These are phyloP conservation scores for Uloborus plumipes DNA, from an alignment of 2,888 invertebrate species.

Conservation along the genomic window DNA sequence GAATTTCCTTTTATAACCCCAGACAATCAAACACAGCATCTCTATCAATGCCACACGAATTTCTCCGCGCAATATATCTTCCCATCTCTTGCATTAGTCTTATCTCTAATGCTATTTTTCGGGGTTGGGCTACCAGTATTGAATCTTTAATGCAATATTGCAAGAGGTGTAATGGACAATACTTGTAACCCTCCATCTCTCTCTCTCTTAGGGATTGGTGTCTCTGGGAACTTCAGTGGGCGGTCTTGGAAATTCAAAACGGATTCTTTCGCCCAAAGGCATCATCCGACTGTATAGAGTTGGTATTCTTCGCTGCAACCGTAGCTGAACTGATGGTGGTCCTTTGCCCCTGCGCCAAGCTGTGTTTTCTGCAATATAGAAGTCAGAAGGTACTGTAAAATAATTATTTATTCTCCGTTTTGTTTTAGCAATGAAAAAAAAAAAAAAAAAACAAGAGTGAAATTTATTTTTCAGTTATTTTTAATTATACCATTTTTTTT, in stretches of 20 bases:
- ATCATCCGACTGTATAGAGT: background rate
- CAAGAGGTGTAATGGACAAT: constrained; percentile 12
- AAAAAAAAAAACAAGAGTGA: too few relatives aligned
- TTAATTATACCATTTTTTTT: too few relatives aligned
- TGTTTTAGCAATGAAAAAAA: too few relatives aligned
- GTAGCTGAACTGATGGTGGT: constrained; percentile 27
- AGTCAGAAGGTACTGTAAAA: background rate
- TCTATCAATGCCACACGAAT: too few relatives aligned
- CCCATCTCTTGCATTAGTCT: background rate
- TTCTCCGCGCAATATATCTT: too few relatives aligned
- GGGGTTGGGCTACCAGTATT: constrained; percentile 45
- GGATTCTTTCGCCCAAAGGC: constrained; percentile 2
- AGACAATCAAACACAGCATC: too few relatives aligned
- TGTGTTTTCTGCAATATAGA: constrained; percentile 28
- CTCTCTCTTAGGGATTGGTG: constrained; percentile 30
- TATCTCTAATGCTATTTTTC: constrained; percentile 22
- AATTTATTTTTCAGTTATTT: too few relatives aligned
- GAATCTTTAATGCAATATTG: constrained; percentile 46
- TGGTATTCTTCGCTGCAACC: background rate
- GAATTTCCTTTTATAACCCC: too few relatives aligned
- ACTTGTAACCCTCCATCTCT: background rate
- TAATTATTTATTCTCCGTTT: too few relatives aligned
- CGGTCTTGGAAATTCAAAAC: constrained; percentile 5
- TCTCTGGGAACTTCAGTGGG: constrained; percentile 16
- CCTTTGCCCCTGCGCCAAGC: constrained; percentile 6